Conservation (phyloP, 2,888 invertebrate genomes). For the Blastobasis lacticolella region DNA sequence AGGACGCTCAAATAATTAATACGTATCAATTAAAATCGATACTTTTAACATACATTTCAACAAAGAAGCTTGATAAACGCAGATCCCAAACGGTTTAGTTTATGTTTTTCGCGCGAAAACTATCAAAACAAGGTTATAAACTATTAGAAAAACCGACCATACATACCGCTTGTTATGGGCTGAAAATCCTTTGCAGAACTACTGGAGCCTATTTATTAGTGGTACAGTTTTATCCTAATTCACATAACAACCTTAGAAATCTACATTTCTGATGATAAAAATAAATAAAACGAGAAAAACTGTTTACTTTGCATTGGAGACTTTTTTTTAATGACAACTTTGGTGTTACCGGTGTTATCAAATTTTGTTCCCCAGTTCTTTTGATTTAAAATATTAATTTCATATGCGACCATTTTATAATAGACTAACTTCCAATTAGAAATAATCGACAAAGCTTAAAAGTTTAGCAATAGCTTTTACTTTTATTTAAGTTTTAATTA, state of each 20-base stretch:
- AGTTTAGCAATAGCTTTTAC: no score
- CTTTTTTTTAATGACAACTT: no score
- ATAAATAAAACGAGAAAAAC: constrained; percentile 17
- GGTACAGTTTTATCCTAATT: neutral
- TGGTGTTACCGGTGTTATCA: no score
- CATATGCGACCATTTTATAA: no score
- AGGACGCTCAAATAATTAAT: constrained; percentile 39
- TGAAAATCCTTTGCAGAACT: neutral
- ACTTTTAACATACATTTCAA: neutral
- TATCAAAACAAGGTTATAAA: constrained; percentile 30
- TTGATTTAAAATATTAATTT: no score
- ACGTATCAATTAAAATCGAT: constrained; percentile 26
- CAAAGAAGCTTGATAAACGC: neutral
- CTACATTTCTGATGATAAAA: no score
- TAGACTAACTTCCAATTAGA: no score
- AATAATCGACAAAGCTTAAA: no score
- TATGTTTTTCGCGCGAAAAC: constrained; percentile 39
- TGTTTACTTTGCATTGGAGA: constrained; percentile 20
- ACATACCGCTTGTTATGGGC: constrained; percentile 23
- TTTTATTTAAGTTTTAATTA: no score
- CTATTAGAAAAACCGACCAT: constrained; percentile 13
- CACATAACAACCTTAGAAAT: neutral
- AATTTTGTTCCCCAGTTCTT: no score
- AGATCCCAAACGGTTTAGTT: neutral
- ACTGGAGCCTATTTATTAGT: neutral